phyloP scores from a whole-genome alignment of 1,140 invertebrate species.

The Orius insidiosus region DNA sequence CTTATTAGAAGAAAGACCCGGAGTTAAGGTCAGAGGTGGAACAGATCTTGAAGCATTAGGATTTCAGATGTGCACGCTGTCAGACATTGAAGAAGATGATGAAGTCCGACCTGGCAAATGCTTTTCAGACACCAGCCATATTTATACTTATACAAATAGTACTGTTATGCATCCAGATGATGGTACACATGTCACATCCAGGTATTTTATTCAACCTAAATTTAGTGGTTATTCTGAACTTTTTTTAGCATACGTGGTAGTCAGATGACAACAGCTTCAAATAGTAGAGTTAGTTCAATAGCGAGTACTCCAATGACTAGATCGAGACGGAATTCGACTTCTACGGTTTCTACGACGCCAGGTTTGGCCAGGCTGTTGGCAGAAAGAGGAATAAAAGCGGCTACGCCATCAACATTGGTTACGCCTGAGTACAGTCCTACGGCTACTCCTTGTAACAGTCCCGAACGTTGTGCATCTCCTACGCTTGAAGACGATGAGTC shows the following conservation, averaged over 20 bases:
- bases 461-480: conserved; percentile 30
- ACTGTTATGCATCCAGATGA: conserved; percentile 75
- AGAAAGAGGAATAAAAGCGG: conserved; percentile 61
- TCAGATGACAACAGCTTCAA: conserved; percentile 27
- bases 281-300: conserved; percentile 27
- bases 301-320: conserved; percentile 35
- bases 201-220: conserved; percentile 25
- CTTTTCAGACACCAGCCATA: conserved; percentile 54
- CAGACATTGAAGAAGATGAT: conserved; percentile 75
- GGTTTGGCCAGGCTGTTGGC: conserved; percentile 64
- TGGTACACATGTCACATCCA: conserved; percentile 45
- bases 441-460: conserved; percentile 60
- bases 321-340: conserved; percentile 47
- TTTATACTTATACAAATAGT: conserved; percentile 82
- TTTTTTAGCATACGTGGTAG: conserved; percentile 28
- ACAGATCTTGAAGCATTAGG: conserved; percentile 59
- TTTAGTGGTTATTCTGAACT: no score
- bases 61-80: conserved; percentile 57
- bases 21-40: conserved; percentile 73
- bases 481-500: conserved; percentile 30
- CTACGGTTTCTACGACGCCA: conserved; percentile 60
- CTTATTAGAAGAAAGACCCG: conserved; percentile 74
- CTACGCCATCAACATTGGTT: conserved; percentile 37
- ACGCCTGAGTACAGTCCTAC: conserved; percentile 43
- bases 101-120: conserved; percentile 52